Percentiles rank a stretch among this genome's conserved stretches.
Conservation (phyloP, 2,113 vertebrate species). For the Merops nubicus region DNA sequence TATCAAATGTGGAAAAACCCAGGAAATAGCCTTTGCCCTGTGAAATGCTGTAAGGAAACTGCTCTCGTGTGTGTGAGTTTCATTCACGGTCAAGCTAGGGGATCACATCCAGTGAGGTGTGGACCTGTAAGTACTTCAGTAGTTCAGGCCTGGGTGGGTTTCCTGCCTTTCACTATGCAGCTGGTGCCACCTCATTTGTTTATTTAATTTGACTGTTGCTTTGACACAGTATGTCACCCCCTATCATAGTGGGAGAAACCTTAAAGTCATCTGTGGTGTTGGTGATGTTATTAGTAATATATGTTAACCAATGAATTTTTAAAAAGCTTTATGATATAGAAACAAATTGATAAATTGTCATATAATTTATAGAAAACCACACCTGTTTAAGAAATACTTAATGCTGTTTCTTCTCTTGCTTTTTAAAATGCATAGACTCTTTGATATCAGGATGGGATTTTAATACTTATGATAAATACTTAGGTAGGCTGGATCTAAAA, state of each 20-base stretch:
- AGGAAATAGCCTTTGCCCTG: background rate
- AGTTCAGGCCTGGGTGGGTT: background rate
- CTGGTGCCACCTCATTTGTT: background rate
- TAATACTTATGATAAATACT: background rate
- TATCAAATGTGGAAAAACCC: background rate
- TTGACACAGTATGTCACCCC: background rate
- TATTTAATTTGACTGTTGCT: background rate
- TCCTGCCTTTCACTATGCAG: background rate
- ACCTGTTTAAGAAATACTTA: background rate
- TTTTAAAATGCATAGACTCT: background rate
- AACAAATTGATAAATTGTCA: background rate
- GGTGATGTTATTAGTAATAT: background rate
- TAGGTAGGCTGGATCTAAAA: background rate
- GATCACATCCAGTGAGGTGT: accelerated
- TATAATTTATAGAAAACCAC: background rate
- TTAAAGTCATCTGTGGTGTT: background rate
- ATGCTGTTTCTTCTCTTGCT: background rate
- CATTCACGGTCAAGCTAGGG: background rate
- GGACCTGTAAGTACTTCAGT: accelerated
- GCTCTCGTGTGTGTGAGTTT: background rate
- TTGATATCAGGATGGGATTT: background rate
- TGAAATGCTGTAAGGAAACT: background rate
- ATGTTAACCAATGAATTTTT: background rate
- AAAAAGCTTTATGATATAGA: background rate
- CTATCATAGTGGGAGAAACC: background rate